Evolutionary conservation across 2,797 vertebrate species (phyloP), one percentile per base, ranked within the genome.

Genomic region (Oryzias dopingdopingensis): DNA sequence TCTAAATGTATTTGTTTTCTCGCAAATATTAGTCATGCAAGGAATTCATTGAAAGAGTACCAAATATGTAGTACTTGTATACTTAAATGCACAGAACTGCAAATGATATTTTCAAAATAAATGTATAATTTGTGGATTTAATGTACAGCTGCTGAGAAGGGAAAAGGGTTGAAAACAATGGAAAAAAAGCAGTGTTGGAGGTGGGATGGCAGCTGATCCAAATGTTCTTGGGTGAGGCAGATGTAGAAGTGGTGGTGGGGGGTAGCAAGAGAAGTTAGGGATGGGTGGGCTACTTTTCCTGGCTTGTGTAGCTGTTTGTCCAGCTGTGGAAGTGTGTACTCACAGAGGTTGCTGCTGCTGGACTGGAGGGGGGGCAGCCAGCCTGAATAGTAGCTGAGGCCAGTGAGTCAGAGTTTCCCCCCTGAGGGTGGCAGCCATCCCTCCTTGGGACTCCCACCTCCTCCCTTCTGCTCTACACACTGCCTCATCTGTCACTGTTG

Each of bases 311-410:
- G 59, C 50, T 91, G 81, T 91, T 91, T 90, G 87, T 86, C 88
- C 90, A 91, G 89, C 88, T 91, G 90, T 90, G 84, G 88, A 87
- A 86, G 81, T 85, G 86, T 89, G 86, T 83, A 87, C 81, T 80
- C 82, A 83, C 80, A 81, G 76, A 75, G 82, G 77, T 6, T 29
- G 26, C 82, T 79, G 75, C 77, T 75, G 73, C 67, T 73, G 75
- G 78, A 75, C 78, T 67, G 62, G 69, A 69, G 76, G 67, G 62
- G 69, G 71, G 76, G 83, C 67, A 70, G 79, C 76, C 66, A 37
- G 64, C 55, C 77, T 62, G 77, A 83, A 84, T 88, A 85, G 82
- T 79, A 79, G 81, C 85, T 63, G 60, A 76, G 77, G 74, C 75
- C 79, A 69, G 37, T 87, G 89, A 90, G 88, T 90, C 90, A 89